Evolutionary conservation across 2,113 vertebrate genomes (phyloP), one percentile per base, ranked within the genome.

Genomic region (Ginglymostoma cirratum): DNA sequence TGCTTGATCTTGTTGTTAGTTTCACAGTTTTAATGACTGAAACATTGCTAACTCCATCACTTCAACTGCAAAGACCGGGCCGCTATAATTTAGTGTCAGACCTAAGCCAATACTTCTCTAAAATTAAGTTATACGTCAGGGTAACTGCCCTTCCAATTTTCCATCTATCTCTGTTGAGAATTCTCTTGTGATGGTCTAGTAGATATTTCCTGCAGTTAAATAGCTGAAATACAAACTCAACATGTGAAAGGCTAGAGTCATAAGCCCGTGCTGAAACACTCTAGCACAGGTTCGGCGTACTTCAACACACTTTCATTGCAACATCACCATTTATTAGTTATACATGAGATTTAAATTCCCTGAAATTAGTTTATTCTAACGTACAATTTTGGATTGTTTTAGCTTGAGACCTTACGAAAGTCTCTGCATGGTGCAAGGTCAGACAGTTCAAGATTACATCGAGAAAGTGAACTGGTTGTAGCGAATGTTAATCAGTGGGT

Each of bases 391-490:
- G 66, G 48, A 76, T 95, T 52, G 80, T 69, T 72, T 90, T 96
- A 97, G 97, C 96, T 97, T 87, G 96, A 98, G 92, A 96, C 96
- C 93, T 96, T 97, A 96, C 96, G 76, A 52, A 95, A 95, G 67
- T 97, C 97, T 14, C 96, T 96, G 21, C 6, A 94, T 15, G 93
- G 96, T 3, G 96, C 97, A 0, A 72, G 96, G 7, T 97, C 97
- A 7, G 97, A 98, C 66, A 95, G 96, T 96, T 97, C 96, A 69
- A 93, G 94, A 19, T 93, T 96, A 7, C 96, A 96, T 52, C 96
- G 34, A 30, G 97, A 98, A 38, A 98, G 97, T 1, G 97, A 98
- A 42, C 96, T 98, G 97, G 97, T 98, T 65, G 97, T 98, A 95
- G 97, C 95, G 96, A 97, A 97, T 95, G 96, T 98, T 95, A 97